These are phyloP conservation scores for Drusus annulatus DNA, from an alignment of 1,140 invertebrate genomes.

Conservation along the genomic window DNA sequence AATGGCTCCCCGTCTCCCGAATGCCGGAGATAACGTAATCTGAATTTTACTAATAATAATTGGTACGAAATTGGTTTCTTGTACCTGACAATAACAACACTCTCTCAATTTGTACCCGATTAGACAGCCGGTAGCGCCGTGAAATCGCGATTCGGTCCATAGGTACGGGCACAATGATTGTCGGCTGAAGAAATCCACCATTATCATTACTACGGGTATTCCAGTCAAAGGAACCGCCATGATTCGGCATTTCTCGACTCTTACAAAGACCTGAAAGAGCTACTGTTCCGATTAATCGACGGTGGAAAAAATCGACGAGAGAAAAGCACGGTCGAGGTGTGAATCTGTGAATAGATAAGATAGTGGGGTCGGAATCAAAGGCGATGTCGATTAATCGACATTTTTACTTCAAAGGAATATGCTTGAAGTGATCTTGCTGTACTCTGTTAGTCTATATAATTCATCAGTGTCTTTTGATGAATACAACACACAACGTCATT, in stretches of 20 bases:
- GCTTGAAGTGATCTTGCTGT: conserved; percentile 3
- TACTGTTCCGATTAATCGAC: conserved; percentile 39
- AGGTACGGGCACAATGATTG: conserved; percentile 51
- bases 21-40: background rate
- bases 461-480: background rate
- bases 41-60: conserved; percentile 39
- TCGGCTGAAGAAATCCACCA: conserved; percentile 51
- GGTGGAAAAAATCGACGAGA: conserved; percentile 20
- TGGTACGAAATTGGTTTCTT: conserved; percentile 46
- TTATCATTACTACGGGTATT: conserved; percentile 20
- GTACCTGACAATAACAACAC: conserved; percentile 38
- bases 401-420: conserved; percentile 25
- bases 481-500: no score
- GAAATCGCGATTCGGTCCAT: conserved; percentile 55
- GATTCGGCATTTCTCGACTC: conserved; percentile 47
- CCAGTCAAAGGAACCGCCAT: conserved; percentile 51
- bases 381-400: background rate
- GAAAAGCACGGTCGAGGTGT: conserved; percentile 11
- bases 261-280: conserved; percentile 35
- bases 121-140: conserved; percentile 45
- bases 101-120: conserved; percentile 33
- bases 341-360: conserved; percentile 38
- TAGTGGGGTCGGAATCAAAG: conserved; percentile 25
- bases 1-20: background rate
- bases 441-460: conserved; percentile 4